Percentiles rank a stretch among this genome's conserved stretches.
Conservation (phyloP, 2,113 vertebrate species). For the Chiloscyllium plagiosum region DNA sequence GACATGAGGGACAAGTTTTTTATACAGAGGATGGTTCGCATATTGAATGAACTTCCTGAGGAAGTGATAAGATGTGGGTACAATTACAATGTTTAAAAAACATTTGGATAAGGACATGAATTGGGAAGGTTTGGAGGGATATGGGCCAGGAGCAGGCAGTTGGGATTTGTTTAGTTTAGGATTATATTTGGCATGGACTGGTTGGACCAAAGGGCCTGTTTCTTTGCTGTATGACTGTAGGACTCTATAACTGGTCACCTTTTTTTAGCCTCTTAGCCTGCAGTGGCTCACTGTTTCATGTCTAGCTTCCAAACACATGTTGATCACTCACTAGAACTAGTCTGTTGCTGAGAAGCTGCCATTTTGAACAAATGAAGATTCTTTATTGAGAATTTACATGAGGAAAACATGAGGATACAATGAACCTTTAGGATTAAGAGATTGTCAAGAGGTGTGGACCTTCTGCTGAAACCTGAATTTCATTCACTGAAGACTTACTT, state of each 20-base stretch:
- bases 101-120: too few relatives aligned
- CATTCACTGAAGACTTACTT: not conserved
- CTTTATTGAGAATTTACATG: not conserved
- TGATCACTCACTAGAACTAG: not conserved
- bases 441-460: not conserved
- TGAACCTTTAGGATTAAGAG: not conserved
- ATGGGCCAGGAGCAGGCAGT: too few relatives aligned
- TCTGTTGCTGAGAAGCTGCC: not conserved
- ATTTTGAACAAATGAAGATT: not conserved
- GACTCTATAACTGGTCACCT: not conserved
- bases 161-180: too few relatives aligned
- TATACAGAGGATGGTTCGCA: too few relatives aligned
- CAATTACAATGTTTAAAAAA: too few relatives aligned
- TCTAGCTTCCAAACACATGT: not conserved
- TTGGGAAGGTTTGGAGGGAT: too few relatives aligned
- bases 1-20: too few relatives aligned
- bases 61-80: too few relatives aligned
- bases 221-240: too few relatives aligned
- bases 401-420: not conserved
- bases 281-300: not conserved
- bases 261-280: not conserved
- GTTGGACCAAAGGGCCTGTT: too few relatives aligned
- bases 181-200: too few relatives aligned
- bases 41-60: too few relatives aligned
- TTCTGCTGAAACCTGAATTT: not conserved